phyloP scores from a whole-genome alignment of 1,140 invertebrate genomes.

The Papilio glaucus region DNA sequence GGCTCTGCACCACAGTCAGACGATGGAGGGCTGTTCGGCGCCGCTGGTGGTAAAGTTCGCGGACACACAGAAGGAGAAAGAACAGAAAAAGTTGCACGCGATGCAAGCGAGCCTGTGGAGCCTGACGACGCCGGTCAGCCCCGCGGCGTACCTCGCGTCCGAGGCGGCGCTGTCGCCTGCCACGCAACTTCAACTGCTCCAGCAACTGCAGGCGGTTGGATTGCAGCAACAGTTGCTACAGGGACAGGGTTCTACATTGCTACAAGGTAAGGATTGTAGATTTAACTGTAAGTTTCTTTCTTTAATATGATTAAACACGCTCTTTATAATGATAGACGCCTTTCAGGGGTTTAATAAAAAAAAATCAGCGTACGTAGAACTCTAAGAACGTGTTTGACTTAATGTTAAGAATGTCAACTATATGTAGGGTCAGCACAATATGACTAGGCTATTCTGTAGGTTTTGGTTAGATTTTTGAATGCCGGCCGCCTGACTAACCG shows the following conservation, averaged over 20 bases:
- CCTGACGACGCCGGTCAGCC: conserved; percentile 83
- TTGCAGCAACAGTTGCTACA: conserved; percentile 89
- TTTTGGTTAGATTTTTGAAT: no score
- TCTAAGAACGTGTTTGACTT: no score
- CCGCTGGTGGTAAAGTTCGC: conserved; percentile 99
- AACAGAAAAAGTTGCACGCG: conserved; percentile 96
- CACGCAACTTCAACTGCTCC: conserved; percentile 88
- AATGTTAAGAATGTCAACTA: no score
- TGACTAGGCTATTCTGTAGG: no score
- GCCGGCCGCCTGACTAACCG: no score
- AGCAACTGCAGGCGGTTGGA: conserved; percentile 90
- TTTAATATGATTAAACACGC: not conserved
- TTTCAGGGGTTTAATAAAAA: no score
- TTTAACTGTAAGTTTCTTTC: not conserved
- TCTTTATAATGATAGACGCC: no score
- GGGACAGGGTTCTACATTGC: conserved; percentile 77
- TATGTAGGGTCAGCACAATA: no score
- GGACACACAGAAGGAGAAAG: conserved; percentile 99
- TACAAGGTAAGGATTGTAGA: conserved; percentile 67
- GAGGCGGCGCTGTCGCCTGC: conserved; percentile 87
- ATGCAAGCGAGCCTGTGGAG: conserved; percentile 94
- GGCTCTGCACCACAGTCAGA: conserved; percentile 98
- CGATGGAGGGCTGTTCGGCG: conserved; percentile 99
- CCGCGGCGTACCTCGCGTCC: conserved; percentile 84
- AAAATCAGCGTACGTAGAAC: no score